Base-by-base conservation (phyloP, 2,797 vertebrate genomes). In the Cryptoblepharus egeriae region DNA sequence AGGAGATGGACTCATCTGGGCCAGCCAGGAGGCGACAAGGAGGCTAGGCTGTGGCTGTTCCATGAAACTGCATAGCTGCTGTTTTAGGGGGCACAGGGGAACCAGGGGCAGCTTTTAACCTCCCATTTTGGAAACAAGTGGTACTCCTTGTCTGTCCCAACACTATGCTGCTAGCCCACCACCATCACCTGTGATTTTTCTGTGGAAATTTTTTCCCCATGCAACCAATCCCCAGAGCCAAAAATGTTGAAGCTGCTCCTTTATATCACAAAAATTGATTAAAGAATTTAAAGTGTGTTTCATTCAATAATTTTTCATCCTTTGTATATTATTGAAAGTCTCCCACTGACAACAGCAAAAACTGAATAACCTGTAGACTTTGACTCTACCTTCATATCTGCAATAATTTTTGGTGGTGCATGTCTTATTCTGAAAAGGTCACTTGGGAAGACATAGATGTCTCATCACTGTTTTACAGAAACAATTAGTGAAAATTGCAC, bases 401-500 rank as follows among this genome's bases (percentile, higher is more conserved):
- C 13, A 58, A 22, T 58, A 22, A 12, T 2, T 87, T 16, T 60
- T 65, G 13, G 13, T 77, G 24, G 80, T 79, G 11, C 73, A 75
- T 79, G 76, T 52, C 15, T 89, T 75, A 3, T 85, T 88, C 84
- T 80, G 73, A 82, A 18, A 72, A 65, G 11, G 52, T 75, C 1
- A 30, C 24, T 67, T 90, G 18, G 67, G 39, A 58, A 68, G 20
- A 52, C 73, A 1, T 75, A 83, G 90, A 70, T 32, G 69, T 89
- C 61, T 67, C 74, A 71, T 35, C 60, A 12, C 1, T 76, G 86
- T 76, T 74, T 76, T 72, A 75, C 63, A 72, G 78, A 72, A 74
- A 65, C 22, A 30, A 16, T 9, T 77, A 67, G 83, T 73, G 85
- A 73, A 65, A 90, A 4, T 1, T 86, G 9, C 89, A 85, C 37